Conservation (phyloP, 1,140 invertebrate species). For the Macrobrachium nipponense region DNA sequence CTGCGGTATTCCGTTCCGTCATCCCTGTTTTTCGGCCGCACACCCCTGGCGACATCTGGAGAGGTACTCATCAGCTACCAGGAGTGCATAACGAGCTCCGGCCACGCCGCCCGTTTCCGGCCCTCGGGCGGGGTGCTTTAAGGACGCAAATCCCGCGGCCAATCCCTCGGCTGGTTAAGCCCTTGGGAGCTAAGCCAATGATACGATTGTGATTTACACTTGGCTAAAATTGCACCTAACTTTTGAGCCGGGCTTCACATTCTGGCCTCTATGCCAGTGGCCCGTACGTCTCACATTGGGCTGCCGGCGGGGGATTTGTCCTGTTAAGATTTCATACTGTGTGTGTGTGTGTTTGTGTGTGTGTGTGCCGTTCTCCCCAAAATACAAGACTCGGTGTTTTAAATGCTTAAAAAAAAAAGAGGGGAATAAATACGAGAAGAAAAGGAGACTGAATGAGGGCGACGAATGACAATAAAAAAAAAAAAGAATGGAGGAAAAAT, state of each 20-base stretch:
- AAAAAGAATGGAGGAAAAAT: too few species aligned
- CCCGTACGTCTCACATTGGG: too few species aligned
- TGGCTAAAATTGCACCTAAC: slow-evolving; percentile 21
- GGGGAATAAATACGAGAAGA: too few species aligned
- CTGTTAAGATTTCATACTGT: too few species aligned
- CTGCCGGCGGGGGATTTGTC: too few species aligned
- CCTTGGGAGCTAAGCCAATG: slow-evolving; percentile 17
- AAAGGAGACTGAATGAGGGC: too few species aligned
- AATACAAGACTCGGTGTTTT: background rate
- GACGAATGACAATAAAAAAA: too few species aligned
- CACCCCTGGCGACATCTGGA: slow-evolving; percentile 14
- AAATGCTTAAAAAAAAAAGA: too few species aligned
- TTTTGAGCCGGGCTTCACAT: background rate
- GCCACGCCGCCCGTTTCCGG: background rate
- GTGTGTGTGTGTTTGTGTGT: background rate
- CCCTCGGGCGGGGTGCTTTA: background rate
- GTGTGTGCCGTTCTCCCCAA: background rate
- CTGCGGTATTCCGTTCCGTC: slow-evolving; percentile 6
- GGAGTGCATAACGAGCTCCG: background rate
- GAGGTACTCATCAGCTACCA: background rate
- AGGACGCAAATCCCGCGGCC: background rate
- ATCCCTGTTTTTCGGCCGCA: slow-evolving; percentile 9
- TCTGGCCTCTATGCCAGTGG: too few species aligned
- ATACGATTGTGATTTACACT: slow-evolving; percentile 33
- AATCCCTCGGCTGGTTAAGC: background rate